phyloP scores from a whole-genome alignment of 2,113 vertebrate species.

The Triplophysa dalaica region DNA sequence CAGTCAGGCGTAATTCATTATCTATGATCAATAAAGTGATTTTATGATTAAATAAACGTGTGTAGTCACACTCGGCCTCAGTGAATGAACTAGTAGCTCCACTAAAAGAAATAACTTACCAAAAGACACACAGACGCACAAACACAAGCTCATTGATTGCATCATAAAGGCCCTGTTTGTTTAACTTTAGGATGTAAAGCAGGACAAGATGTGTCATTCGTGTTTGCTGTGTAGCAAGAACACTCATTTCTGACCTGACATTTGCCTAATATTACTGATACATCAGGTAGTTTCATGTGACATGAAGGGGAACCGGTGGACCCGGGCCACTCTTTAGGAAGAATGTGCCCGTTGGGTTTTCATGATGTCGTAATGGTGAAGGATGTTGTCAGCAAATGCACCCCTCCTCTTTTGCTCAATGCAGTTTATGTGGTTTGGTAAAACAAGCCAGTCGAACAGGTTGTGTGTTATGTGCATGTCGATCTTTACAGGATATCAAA shows the following conservation, averaged over 20 bases:
- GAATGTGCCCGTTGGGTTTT: too few relatives aligned
- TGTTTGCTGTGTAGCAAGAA: background rate
- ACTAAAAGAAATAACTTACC: background rate
- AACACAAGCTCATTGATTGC: conserved; percentile 4
- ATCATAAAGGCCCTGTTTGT: background rate
- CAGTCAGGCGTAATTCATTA: background rate
- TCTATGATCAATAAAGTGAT: background rate
- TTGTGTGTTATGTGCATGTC: background rate
- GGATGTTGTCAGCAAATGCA: too few relatives aligned
- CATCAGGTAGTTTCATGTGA: background rate
- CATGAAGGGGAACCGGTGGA: too few relatives aligned
- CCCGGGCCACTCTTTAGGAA: too few relatives aligned
- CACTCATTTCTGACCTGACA: conserved; percentile 8
- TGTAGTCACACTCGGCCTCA: background rate
- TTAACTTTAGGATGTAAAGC: background rate
- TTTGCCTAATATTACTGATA: conserved; percentile 14
- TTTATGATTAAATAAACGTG: background rate
- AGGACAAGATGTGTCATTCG: background rate
- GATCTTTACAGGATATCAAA: background rate
- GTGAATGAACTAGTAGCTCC: background rate
- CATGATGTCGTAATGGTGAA: too few relatives aligned
- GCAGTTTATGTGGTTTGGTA: background rate
- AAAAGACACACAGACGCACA: background rate
- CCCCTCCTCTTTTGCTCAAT: background rate
- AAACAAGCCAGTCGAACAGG: conserved; percentile 13